A percentile compares a stretch with the other conserved stretches of the same genome.
Evolutionary conservation across 2,797 vertebrate species (phyloP).

Genomic region (Pristis pectinata): DNA sequence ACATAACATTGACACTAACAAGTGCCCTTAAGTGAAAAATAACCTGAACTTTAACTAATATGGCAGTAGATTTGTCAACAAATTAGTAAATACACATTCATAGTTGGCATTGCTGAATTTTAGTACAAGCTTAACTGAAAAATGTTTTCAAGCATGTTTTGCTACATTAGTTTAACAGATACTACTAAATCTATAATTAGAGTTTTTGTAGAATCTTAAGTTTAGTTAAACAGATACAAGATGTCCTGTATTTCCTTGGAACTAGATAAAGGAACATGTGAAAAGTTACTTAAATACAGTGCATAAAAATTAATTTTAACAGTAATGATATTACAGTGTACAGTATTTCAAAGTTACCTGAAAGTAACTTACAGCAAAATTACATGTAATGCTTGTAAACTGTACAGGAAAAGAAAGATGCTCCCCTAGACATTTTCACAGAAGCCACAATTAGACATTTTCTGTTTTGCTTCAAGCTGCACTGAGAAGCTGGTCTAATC

Average conservation of each 20-base stretch:
- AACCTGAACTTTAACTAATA: constrained; percentile 25
- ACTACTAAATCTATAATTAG: constrained; percentile 23
- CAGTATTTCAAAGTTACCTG: constrained; percentile 25
- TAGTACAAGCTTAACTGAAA: constrained; percentile 32
- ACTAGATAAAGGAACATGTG: constrained; percentile 21
- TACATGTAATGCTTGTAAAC: constrained; percentile 31
- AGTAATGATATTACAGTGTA: constrained; percentile 31
- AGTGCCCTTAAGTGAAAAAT: constrained; percentile 31
- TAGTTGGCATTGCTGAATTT: constrained; percentile 35
- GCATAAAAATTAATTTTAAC: constrained; percentile 33
- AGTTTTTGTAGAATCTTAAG: constrained; percentile 15
- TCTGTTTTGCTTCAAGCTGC: not conserved
- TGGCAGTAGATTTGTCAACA: constrained; percentile 32
- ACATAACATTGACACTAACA: not conserved
- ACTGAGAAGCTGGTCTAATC: constrained; percentile 23
- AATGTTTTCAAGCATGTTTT: constrained; percentile 20
- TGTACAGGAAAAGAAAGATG: constrained; percentile 8
- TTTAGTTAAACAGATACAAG: constrained; percentile 27
- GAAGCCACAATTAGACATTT: constrained; percentile 4
- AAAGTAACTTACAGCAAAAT: constrained; percentile 25
- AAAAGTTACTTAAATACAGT: constrained; percentile 33
- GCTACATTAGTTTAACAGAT: constrained; percentile 19
- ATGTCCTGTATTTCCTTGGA: constrained; percentile 34
- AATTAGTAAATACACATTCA: constrained; percentile 34
- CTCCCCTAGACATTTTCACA: not conserved